Evolutionary conservation across 2,888 invertebrate genomes (phyloP).

Genomic region (Meandrusa payeni): DNA sequence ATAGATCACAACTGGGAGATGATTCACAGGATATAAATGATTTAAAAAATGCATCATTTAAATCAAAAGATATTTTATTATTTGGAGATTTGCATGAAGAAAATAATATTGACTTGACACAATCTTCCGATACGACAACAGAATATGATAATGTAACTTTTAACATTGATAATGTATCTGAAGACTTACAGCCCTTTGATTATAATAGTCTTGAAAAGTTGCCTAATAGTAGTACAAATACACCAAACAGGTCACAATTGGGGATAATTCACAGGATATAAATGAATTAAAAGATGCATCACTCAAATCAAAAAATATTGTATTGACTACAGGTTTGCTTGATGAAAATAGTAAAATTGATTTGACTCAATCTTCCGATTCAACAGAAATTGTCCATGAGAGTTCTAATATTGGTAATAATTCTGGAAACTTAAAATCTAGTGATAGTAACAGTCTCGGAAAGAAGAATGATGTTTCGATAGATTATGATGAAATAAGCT

Average conservation of each 20-base stretch:
- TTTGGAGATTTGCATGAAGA: too few relatives aligned
- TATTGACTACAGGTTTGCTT: too few relatives aligned
- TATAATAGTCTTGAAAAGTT: too few relatives aligned
- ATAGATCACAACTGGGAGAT: too few relatives aligned
- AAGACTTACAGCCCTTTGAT: too few relatives aligned
- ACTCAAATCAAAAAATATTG: neutral
- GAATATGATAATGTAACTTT: constrained; percentile 13
- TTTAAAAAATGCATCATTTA: too few relatives aligned
- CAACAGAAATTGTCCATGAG: neutral
- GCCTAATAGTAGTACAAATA: neutral
- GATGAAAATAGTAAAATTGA: constrained; percentile 7
- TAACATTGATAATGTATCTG: neutral
- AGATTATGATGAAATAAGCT: constrained; percentile 61
- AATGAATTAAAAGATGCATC: neutral
- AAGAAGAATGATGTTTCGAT: constrained; percentile 55
- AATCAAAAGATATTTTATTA: too few relatives aligned
- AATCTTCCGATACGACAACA: constrained; percentile 40
- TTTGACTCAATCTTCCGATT: constrained; percentile 16
- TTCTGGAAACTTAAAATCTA: neutral
- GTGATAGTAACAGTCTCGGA: constrained; percentile 38
- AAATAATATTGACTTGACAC: constrained; percentile 52
- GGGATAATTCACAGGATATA: neutral
- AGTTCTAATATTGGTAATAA: neutral
- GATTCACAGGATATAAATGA: too few relatives aligned
- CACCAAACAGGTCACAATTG: neutral